phyloP scores from a whole-genome alignment of 2,888 invertebrate species.

The Sminthurinus aureus region DNA sequence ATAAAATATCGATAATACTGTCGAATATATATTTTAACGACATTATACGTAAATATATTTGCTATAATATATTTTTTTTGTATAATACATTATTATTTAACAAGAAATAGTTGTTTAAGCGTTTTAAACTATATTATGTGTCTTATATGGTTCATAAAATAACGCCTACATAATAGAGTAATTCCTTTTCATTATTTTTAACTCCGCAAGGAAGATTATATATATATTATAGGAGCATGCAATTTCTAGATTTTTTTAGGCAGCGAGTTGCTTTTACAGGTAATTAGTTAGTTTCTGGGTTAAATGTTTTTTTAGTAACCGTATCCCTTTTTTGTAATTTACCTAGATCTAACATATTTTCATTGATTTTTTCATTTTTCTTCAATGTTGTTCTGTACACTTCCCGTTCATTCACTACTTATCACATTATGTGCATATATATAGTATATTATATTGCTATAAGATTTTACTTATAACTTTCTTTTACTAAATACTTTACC shows the following conservation, averaged over 20 bases:
- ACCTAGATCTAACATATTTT: neutral
- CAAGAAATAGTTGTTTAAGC: neutral
- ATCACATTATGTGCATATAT: conserved; percentile 7
- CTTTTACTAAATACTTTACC: neutral
- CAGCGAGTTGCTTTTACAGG: conserved; percentile 29
- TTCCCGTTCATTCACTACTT: neutral
- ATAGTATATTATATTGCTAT: neutral
- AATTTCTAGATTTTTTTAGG: conserved; percentile 12
- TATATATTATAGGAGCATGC: neutral
- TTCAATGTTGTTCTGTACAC: neutral
- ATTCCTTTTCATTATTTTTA: too few species aligned
- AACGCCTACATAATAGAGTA: too few species aligned
- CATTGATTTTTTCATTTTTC: neutral
- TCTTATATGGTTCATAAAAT: too few species aligned
- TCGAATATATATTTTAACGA: neutral
- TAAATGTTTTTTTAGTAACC: neutral
- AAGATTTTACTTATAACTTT: neutral
- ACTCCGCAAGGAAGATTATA: too few species aligned
- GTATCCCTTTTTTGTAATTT: neutral
- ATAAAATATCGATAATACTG: neutral
- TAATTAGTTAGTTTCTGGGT: conserved; percentile 9
- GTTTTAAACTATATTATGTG: neutral
- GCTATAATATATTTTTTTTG: too few species aligned
- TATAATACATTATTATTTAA: neutral
- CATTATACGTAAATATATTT: too few species aligned